phyloP scores from a whole-genome alignment of 2,113 vertebrate genomes.

The Nycticorax nycticorax region DNA sequence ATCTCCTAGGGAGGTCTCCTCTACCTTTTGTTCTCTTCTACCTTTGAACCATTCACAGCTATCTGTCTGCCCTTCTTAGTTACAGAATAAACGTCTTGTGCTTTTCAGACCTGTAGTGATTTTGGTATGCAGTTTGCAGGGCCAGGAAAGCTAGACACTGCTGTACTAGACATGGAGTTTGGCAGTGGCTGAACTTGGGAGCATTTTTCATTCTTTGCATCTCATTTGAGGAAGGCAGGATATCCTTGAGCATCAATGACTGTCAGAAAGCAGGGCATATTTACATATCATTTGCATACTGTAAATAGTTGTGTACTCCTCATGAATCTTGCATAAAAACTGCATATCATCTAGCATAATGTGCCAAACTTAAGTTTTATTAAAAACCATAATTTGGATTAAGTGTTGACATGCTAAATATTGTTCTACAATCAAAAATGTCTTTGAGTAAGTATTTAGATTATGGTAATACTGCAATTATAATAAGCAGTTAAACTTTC shows the following conservation, averaged over 20 bases:
- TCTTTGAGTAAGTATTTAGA: not conserved
- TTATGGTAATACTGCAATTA: not conserved
- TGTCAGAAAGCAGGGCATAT: conserved; percentile 7
- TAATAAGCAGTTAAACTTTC: not conserved
- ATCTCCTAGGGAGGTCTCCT: not conserved
- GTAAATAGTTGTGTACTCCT: conserved; percentile 18
- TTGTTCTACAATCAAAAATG: not conserved
- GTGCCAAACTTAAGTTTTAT: not conserved
- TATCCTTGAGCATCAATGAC: conserved; percentile 42
- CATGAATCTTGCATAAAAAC: conserved; percentile 24
- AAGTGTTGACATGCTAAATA: not conserved
- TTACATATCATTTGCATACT: conserved; percentile 47
- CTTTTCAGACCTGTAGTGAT: not conserved
- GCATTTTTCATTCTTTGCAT: conserved; percentile 44
- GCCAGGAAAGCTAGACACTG: not conserved
- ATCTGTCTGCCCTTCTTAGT: not conserved
- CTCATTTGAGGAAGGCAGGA: conserved; percentile 7
- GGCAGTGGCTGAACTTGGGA: conserved; percentile 12
- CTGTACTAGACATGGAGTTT: not conserved
- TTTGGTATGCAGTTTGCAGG: not conserved
- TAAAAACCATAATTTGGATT: conserved; percentile 13
- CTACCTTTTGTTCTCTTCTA: not conserved
- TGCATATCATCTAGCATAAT: not conserved
- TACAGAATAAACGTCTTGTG: not conserved
- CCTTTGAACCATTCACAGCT: not conserved